Conservation (phyloP, 2,113 vertebrate species). For the Dromaius novaehollandiae region DNA sequence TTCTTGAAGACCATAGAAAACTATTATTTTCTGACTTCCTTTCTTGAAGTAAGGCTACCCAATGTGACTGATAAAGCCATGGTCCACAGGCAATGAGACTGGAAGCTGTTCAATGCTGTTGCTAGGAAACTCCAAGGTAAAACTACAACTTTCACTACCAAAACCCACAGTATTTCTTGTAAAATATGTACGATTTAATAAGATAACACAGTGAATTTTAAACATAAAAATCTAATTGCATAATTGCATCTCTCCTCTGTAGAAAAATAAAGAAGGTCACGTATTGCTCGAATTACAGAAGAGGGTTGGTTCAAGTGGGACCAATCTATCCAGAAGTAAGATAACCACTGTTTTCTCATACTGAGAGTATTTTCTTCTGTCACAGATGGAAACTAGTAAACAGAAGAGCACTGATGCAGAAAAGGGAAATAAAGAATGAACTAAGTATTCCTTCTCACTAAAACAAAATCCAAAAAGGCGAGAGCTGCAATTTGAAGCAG, state of each 20-base stretch:
- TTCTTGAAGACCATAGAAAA: neutral
- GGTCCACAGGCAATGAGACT: neutral
- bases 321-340: conserved; percentile 4
- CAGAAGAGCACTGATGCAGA: neutral
- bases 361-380: neutral
- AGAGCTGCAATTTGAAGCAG: neutral
- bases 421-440: neutral
- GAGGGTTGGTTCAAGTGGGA: neutral
- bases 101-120: neutral
- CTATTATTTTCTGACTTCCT: neutral
- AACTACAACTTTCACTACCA: neutral
- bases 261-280: neutral
- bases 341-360: neutral
- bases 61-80: neutral
- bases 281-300: neutral
- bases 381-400: neutral
- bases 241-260: neutral
- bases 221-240: neutral
- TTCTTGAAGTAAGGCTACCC: neutral
- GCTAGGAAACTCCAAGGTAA: neutral
- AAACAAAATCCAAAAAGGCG: neutral
- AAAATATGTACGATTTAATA: neutral
- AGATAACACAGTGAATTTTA: neutral
- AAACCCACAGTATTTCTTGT: neutral
- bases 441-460: neutral